Evolutionary conservation across 1,140 invertebrate species (phyloP), one percentile per base, ranked within the genome.

Genomic region (Pseudomyrmex concolor): DNA sequence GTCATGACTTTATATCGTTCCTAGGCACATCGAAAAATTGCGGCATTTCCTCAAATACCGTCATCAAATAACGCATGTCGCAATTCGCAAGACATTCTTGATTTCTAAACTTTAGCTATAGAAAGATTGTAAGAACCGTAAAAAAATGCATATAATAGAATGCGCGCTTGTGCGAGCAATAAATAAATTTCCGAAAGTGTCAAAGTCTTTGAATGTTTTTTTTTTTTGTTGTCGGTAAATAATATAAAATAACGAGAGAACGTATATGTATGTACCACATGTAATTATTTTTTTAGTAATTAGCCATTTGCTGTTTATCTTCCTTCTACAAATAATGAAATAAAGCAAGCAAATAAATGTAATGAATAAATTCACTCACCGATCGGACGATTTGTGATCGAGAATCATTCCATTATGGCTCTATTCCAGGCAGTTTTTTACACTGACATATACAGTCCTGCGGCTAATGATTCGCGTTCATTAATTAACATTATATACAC

Each of bases 51-150:
- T 25, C 10, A 19, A 10, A 55, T 19, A 19, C 10, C 17, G 13
- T 17, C 12, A 77, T 77, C 62, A 50, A n/a, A 77, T 66, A 77
- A 76, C 55, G 25, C 62, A 8, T 43, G 25, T 67, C 25, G 73
- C 48, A 9, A 60, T 45, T 22, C 2, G 17, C 51, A 25, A 73
- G 19, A 15, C 22, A 77, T 54, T 67, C 12, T 34, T 7, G 34
- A 50, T 12, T 13, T 51, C 25, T 57, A 68, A 68, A 25, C 57
- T 62, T 62, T 12, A 51, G 12, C 8, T 15, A 50, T 1, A 51
- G 50, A 10, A 3, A 50, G 9, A 48, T 34, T 7, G 1, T 34
- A 34, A 34, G 5, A 22, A 76, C 51, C 17, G 1, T n/a, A 17
- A 43, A 9, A 15, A 77, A 77, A 2, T 54, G 5, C 48, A 48